These are phyloP conservation scores for Microctonus brassicae DNA, from an alignment of 2,888 invertebrate genomes.

Conservation along the genomic window DNA sequence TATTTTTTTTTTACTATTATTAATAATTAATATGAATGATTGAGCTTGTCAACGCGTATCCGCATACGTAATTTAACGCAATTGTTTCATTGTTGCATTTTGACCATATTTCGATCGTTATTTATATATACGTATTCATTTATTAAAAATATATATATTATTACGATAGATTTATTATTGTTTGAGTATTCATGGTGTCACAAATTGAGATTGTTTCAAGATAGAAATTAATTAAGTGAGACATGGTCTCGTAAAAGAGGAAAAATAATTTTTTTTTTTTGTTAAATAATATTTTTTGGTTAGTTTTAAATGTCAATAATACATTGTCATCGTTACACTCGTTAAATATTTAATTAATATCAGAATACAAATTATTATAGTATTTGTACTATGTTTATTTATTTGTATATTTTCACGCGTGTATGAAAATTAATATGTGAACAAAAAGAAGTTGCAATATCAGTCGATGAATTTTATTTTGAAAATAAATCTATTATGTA, in stretches of 20 bases:
- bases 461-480: slow-evolving; percentile 20
- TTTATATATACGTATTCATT: slow-evolving; percentile 57
- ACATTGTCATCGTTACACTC: not conserved
- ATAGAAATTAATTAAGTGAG: not conserved
- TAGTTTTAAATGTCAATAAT: slow-evolving; percentile 19
- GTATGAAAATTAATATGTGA: slow-evolving; percentile 5
- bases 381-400: slow-evolving; percentile 41
- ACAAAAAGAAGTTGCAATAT: not conserved
- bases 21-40: slow-evolving; percentile 11
- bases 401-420: slow-evolving; percentile 27
- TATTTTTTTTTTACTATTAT: slow-evolving; percentile 22
- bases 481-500: slow-evolving; percentile 1
- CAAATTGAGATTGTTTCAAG: slow-evolving; percentile 16
- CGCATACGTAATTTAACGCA: not conserved
- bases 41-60: slow-evolving; percentile 5
- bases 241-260: not conserved
- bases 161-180: slow-evolving; percentile 49
- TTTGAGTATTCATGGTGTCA: slow-evolving; percentile 36
- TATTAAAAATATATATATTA: slow-evolving; percentile 45
- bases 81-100: slow-evolving; percentile 51
- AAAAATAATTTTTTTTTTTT: not conserved
- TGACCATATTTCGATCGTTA: slow-evolving; percentile 51
- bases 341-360: slow-evolving; percentile 42
- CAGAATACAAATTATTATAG: slow-evolving; percentile 40
- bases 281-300: slow-evolving; percentile 4